A percentile compares a stretch with the other conserved stretches of the same genome.
phyloP scores from a whole-genome alignment of 2,113 vertebrate species.

The Glaucomys volans region DNA sequence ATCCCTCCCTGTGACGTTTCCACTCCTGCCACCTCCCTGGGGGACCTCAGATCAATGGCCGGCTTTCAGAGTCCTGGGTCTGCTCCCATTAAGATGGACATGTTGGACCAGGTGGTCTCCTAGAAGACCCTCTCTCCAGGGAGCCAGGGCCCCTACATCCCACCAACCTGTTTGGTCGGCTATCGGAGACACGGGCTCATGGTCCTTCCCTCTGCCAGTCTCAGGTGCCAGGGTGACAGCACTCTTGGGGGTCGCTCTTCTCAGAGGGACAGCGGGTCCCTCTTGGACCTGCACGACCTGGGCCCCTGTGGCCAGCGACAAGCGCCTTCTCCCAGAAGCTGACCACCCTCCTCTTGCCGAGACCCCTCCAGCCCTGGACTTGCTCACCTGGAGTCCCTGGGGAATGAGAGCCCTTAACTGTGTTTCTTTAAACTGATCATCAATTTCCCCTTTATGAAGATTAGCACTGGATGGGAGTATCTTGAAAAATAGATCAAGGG shows the following conservation, averaged over 20 bases:
- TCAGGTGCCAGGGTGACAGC: not conserved
- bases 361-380: not conserved
- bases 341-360: not conserved
- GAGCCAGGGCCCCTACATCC: not conserved
- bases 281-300: not conserved
- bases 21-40: not conserved
- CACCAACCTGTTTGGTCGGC: too few species aligned
- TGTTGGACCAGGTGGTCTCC: not conserved
- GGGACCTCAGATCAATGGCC: not conserved
- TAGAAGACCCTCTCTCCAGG: not conserved
- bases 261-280: too few species aligned
- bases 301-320: too few species aligned
- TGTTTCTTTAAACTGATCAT: conserved; percentile 76
- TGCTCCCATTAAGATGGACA: not conserved
- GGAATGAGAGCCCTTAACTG: conserved; percentile 40
- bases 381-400: not conserved
- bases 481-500: conserved; percentile 84
- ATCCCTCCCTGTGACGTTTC: rapidly evolving
- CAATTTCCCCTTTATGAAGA: conserved; percentile 78
- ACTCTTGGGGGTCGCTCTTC: not conserved
- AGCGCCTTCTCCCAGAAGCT: not conserved
- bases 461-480: conserved; percentile 70
- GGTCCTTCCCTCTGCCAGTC: too few species aligned
- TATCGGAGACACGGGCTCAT: rapidly evolving
- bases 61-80: rapidly evolving